phyloP scores from a whole-genome alignment of 2,888 invertebrate species.

The Melikaiella ostensackeni region DNA sequence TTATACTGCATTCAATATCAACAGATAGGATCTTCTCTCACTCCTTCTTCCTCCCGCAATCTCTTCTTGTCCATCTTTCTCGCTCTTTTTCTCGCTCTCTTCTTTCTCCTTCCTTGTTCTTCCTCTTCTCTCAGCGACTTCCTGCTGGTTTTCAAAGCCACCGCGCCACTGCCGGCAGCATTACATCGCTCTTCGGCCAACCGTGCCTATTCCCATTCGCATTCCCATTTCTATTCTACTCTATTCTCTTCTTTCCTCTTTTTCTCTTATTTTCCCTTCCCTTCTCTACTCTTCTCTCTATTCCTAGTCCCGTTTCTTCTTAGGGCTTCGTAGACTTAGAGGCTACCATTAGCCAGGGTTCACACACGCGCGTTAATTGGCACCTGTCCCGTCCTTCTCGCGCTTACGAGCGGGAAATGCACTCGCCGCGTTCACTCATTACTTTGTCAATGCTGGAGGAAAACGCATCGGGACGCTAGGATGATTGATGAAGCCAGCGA shows the following conservation, averaged over 20 bases:
- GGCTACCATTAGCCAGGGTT: constrained; percentile 14
- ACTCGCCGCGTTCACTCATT: constrained; percentile 5
- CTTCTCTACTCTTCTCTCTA: constrained; percentile 37
- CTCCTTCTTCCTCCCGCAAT: constrained; percentile 15
- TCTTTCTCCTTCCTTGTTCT: constrained; percentile 6
- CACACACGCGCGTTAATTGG: constrained; percentile 32
- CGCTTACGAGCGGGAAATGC: constrained; percentile 5
- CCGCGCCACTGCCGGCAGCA: constrained; percentile 29
- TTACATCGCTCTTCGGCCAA: constrained; percentile 47
- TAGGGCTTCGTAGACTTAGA: constrained; percentile 10
- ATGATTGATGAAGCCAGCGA: constrained; percentile 32
- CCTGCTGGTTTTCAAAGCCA: constrained; percentile 31
- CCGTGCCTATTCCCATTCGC: constrained; percentile 53
- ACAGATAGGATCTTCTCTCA: constrained; percentile 33
- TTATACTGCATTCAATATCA: constrained; percentile 39
- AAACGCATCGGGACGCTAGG: constrained; percentile 1
- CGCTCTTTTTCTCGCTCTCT: neutral
- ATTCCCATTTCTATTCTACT: constrained; percentile 38
- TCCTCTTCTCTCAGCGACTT: constrained; percentile 9
- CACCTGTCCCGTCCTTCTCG: constrained; percentile 14
- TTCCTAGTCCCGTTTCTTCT: constrained; percentile 16
- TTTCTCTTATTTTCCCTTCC: constrained; percentile 59
- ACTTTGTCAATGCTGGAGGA: constrained; percentile 37
- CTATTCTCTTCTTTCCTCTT: constrained; percentile 34
- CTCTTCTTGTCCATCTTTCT: constrained; percentile 33